Conservation (phyloP, 2,888 invertebrate species). For the Idaea aversata region DNA sequence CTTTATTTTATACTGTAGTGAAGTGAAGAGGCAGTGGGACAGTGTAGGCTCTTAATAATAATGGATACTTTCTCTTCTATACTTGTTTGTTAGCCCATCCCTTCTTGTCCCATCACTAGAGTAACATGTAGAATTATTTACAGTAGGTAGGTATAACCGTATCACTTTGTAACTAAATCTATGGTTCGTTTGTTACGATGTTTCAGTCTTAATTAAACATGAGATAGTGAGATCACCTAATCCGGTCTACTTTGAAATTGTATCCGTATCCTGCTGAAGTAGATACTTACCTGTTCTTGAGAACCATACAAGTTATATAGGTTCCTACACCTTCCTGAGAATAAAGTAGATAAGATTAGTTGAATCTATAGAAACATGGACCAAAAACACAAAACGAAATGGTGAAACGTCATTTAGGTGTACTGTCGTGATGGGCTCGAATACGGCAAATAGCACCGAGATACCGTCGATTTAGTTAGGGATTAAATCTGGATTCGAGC, state of each 20-base stretch:
- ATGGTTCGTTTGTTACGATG: slow-evolving; percentile 16
- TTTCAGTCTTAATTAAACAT: slow-evolving; percentile 23
- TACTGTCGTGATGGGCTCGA: background rate
- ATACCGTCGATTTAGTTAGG: slow-evolving; percentile 35
- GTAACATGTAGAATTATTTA: slow-evolving; percentile 19
- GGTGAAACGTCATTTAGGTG: background rate
- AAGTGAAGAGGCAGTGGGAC: too few species aligned
- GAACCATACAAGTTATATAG: too few species aligned
- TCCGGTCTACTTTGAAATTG: slow-evolving; percentile 7
- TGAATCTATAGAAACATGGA: too few species aligned
- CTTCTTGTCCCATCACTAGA: slow-evolving; percentile 13
- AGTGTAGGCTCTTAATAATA: too few species aligned
- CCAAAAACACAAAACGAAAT: background rate
- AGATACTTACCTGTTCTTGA: background rate
- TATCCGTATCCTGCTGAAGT: background rate
- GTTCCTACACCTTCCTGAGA: too few species aligned
- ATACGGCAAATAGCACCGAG: slow-evolving; percentile 17
- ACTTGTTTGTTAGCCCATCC: too few species aligned
- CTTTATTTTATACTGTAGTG: too few species aligned
- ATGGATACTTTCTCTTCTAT: too few species aligned
- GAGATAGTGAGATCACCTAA: slow-evolving; percentile 15
- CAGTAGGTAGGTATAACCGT: slow-evolving; percentile 10
- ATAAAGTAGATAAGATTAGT: too few species aligned
- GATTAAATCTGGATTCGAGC: slow-evolving; percentile 31
- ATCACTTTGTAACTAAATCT: slow-evolving; percentile 21